Conservation (phyloP, 2,113 vertebrate species). For the Tragelaphus buxtoni region DNA sequence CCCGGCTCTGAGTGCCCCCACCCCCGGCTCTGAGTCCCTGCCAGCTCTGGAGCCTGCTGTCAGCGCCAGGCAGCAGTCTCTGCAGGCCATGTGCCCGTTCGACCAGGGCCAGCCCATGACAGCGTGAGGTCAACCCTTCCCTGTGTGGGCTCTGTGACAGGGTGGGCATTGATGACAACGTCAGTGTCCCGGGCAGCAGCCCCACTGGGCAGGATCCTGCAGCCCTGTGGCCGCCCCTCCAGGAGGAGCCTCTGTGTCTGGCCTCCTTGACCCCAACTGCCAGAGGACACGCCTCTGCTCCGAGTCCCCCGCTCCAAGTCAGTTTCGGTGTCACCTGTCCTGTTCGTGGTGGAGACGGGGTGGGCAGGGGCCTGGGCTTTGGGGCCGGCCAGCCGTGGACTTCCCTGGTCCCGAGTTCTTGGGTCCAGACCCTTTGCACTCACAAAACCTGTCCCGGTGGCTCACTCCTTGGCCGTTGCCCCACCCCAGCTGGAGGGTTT, state of each 20-base stretch:
- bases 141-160: neutral
- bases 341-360: rapidly evolving
- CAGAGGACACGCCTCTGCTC: neutral
- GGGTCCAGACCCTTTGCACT: neutral
- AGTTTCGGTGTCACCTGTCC: neutral
- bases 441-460: neutral
- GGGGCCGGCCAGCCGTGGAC: neutral
- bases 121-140: rapidly evolving
- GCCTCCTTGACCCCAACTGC: neutral
- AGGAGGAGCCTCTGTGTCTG: neutral
- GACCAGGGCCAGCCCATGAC: neutral
- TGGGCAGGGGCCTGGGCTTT: neutral
- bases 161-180: neutral
- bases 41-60: neutral
- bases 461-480: rapidly evolving
- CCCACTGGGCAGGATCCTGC: too few species aligned
- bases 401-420: neutral
- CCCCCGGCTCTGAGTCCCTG: neutral
- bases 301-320: neutral
- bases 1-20: too few species aligned
- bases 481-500: neutral
- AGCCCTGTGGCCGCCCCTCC: neutral
- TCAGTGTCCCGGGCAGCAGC: neutral
- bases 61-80: neutral
- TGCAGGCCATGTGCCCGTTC: neutral